Conservation (phyloP, 2,797 vertebrate genomes). For the Cirrhinus mrigala region DNA sequence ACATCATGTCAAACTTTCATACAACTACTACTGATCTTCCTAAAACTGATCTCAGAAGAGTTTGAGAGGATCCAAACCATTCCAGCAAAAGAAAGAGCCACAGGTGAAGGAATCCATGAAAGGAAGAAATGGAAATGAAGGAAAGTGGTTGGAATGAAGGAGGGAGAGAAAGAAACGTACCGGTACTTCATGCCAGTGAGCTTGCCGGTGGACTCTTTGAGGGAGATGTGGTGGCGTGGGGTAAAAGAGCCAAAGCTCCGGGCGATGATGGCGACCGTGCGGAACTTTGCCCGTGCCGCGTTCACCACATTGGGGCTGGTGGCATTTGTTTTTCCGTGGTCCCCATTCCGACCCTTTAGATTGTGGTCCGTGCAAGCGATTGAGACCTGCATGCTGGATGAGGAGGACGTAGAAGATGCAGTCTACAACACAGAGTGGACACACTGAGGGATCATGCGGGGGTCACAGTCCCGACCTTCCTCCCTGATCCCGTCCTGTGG, state of each 20-base stretch:
- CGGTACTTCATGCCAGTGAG: slow-evolving; percentile 99
- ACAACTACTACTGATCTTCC: not conserved
- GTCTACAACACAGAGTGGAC: slow-evolving; percentile 39
- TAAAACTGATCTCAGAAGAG: slow-evolving; percentile 10
- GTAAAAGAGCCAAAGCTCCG: slow-evolving; percentile 95
- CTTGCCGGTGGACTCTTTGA: slow-evolving; percentile 98
- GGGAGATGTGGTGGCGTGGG: slow-evolving; percentile 94
- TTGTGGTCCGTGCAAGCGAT: slow-evolving; percentile 98
- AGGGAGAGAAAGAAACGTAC: slow-evolving; percentile 76
- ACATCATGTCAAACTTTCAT: not conserved
- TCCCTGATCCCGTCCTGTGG: slow-evolving; percentile 11
- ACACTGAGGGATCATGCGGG: slow-evolving; percentile 31
- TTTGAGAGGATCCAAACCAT: slow-evolving; percentile 21
- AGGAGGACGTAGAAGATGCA: slow-evolving; percentile 17
- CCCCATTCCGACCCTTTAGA: slow-evolving; percentile 94
- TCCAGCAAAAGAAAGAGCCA: slow-evolving; percentile 30
- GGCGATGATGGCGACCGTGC: slow-evolving; percentile 97
- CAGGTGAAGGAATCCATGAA: not conserved
- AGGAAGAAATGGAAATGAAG: slow-evolving; percentile 7
- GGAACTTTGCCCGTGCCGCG: slow-evolving; percentile 94
- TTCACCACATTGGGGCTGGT: slow-evolving; percentile 92
- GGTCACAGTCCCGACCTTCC: slow-evolving; percentile 26
- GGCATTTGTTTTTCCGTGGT: slow-evolving; percentile 93
- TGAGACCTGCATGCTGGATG: slow-evolving; percentile 94
- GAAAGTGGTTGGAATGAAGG: not conserved